Evolutionary conservation across 2,113 vertebrate genomes (phyloP).

Genomic region (Paramisgurnus dabryanus): DNA sequence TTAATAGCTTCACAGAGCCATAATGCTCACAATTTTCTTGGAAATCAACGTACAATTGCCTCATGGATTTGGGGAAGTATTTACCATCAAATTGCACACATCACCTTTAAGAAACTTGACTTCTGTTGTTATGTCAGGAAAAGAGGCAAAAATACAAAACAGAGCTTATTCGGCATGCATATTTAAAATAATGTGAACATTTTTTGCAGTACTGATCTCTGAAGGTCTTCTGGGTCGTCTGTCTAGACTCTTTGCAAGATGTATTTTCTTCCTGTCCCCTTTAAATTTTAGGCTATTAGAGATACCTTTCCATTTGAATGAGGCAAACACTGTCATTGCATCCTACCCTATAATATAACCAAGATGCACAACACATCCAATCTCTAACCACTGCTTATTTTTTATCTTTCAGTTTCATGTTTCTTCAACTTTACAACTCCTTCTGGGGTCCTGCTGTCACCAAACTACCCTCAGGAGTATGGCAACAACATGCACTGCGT

Average conservation of each 20-base stretch:
- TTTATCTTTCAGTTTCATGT: conserved; percentile 81
- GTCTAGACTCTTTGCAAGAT: background rate
- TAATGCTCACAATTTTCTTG: background rate
- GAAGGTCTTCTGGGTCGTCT: background rate
- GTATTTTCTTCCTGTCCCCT: background rate
- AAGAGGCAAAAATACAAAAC: background rate
- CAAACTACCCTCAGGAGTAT: conserved; percentile 97
- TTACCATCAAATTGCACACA: background rate
- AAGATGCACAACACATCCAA: background rate
- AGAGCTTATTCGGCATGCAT: background rate
- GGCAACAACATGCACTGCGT: conserved; percentile 98
- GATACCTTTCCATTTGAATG: background rate
- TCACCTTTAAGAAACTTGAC: background rate
- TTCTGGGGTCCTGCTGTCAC: conserved; percentile 89
- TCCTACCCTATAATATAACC: background rate
- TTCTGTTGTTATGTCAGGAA: background rate
- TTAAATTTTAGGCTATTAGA: no score
- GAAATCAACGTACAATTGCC: background rate
- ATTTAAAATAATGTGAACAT: background rate
- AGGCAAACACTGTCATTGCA: no score
- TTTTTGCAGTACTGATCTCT: background rate
- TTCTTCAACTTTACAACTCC: conserved; percentile 99
- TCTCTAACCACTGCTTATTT: conserved; percentile 2
- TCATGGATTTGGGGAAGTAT: background rate
- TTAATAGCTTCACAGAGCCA: background rate